Evolutionary conservation across 2,797 vertebrate genomes (phyloP).

Genomic region (Coendou prehensilis): DNA sequence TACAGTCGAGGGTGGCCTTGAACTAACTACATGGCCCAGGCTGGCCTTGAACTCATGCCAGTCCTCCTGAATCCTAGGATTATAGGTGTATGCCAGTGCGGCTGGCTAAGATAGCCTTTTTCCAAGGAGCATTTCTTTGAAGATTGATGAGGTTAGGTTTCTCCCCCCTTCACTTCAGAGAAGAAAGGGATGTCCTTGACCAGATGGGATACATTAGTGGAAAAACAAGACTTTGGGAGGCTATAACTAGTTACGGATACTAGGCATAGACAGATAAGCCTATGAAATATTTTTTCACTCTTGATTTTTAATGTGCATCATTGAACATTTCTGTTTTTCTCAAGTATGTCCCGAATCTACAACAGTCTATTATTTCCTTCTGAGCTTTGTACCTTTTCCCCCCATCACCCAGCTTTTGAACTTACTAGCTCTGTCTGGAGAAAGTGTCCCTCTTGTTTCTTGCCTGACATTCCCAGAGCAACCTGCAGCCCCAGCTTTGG

Average conservation of each 20-base stretch:
- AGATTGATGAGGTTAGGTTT: neutral
- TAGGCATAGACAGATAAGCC: neutral
- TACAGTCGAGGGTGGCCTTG: neutral
- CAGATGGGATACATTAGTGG: neutral
- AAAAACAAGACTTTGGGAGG: neutral
- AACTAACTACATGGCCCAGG: neutral
- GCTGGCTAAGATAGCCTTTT: neutral
- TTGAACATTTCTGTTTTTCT: neutral
- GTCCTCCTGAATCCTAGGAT: neutral
- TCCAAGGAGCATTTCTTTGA: neutral
- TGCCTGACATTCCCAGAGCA: conserved; percentile 30
- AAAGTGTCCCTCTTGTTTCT: neutral
- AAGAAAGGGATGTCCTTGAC: neutral
- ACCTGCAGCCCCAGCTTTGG: neutral
- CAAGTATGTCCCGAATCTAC: neutral
- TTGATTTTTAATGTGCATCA: neutral
- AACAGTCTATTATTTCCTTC: conserved; percentile 5
- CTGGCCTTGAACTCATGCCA: neutral
- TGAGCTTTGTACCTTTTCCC: neutral
- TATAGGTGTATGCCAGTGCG: neutral
- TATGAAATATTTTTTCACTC: neutral
- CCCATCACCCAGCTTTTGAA: neutral
- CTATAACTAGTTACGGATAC: neutral
- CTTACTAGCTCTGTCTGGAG: neutral
- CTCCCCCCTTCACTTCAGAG: conserved; percentile 3